These are phyloP conservation scores for Promerops cafer DNA, from an alignment of 2,113 vertebrate species.

Conservation along the genomic window DNA sequence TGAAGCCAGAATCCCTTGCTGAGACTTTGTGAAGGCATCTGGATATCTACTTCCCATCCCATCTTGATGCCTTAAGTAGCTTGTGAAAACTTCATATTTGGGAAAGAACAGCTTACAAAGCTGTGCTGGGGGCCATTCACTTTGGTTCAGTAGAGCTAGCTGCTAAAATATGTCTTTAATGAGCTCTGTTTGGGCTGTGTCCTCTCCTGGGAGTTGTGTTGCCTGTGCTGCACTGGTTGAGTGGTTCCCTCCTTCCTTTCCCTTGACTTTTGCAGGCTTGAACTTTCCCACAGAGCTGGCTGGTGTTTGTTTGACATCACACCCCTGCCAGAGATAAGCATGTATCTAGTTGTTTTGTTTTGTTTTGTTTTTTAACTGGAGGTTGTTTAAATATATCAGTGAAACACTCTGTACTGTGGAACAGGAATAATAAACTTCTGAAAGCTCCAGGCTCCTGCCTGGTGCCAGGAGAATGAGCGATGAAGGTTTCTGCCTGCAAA, in stretches of 20 bases:
- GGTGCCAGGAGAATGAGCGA: background rate
- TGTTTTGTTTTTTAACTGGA: background rate
- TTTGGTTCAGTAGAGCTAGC: background rate
- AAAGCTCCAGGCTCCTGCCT: background rate
- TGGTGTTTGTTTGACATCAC: background rate
- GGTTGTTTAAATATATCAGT: background rate
- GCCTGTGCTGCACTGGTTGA: background rate
- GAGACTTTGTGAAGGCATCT: background rate
- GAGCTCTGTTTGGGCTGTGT: background rate
- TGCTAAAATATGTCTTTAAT: background rate
- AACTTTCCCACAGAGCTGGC: background rate
- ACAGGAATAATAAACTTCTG: conserved; percentile 6
- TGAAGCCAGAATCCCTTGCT: background rate
- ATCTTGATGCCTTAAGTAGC: background rate
- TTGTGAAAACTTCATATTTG: background rate
- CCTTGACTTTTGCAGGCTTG: background rate
- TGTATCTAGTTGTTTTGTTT: background rate
- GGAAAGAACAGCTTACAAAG: background rate
- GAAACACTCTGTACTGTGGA: background rate
- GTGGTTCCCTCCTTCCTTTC: background rate
- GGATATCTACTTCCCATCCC: background rate
- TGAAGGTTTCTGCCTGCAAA: background rate
- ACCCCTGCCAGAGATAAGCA: background rate
- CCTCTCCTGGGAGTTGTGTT: background rate
- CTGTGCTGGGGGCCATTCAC: background rate